Evolutionary conservation across 64 coral and sea anemone genomes (phyloP), one percentile per base, ranked within the genome.

Genomic region (Montipora foliosa): DNA sequence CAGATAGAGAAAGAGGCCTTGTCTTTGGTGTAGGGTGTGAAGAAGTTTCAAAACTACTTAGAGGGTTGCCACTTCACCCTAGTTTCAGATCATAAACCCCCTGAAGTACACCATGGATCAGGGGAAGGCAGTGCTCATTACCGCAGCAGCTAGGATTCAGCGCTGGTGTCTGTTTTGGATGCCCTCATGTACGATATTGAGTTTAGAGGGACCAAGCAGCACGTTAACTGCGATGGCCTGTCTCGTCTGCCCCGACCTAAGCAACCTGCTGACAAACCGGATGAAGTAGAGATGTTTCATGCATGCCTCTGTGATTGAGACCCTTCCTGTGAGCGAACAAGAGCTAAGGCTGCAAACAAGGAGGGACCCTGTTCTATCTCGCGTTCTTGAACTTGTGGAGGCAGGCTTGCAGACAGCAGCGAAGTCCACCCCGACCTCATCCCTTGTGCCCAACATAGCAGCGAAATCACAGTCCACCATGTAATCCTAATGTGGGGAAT

Each of bases 41-140:
- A 68, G 72, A 95, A 79, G 68, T 95, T 91, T 89, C 81, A 95
- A 53, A 87, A 75, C 1, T 91, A 87, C 81, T 55, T 94, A 9
- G 67, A 90, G 88, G 79, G 87, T 51, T 9, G 75, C 4, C 57
- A 78, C 13, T 93, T 93, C 45, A 88, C 12, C 70, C 44, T 94
- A 21, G 80, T 95, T 29, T 86, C 93, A 46, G 80, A 90, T 53
- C 55, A 91, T 49, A 83, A 95, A 55, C 1, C 88, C 87, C 22
- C 47, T 90, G 13, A 90, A 90, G 74, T 95, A 90, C 71, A 95
- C 90, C 8, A 95, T 95, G 88, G 80, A 89, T 49, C 88, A 79
- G 4, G 80, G 51, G 5, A 95, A 95, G 46, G 88, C 55, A 24
- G 88, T 95, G 13, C 87, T 72, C 29, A 88, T 76, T 15, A 95